Percentiles rank a stretch among this genome's conserved stretches.
Evolutionary conservation across 2,888 invertebrate genomes (phyloP).

Genomic region (Himalopsyche tibetana): DNA sequence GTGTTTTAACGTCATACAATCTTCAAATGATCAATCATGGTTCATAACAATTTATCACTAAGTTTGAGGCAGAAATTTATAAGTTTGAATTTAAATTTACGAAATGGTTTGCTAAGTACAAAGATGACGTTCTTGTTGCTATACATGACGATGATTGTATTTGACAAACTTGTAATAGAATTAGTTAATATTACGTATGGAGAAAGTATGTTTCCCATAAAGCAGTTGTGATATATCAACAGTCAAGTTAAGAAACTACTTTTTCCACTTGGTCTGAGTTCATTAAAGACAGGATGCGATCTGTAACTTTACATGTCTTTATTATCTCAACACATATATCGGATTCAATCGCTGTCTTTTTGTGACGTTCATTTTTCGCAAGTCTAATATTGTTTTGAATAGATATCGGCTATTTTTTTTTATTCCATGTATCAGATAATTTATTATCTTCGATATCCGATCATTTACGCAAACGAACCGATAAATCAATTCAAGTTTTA

Average conservation of each 20-base stretch:
- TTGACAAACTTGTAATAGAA: background rate
- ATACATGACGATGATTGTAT: background rate
- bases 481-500: slow-evolving; percentile 32
- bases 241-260: background rate
- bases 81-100: no score
- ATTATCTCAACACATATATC: slow-evolving; percentile 18
- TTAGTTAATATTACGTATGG: slow-evolving; percentile 17
- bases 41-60: no score
- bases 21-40: no score
- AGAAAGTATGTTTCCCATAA: slow-evolving; percentile 53
- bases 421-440: background rate
- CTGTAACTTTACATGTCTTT: background rate
- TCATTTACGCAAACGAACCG: slow-evolving; percentile 20
- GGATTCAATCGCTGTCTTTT: background rate
- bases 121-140: background rate
- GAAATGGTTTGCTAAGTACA: background rate
- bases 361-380: background rate
- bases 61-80: no score
- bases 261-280: background rate
- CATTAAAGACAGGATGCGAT: slow-evolving; percentile 52
- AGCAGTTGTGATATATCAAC: slow-evolving; percentile 12
- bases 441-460: background rate
- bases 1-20: no score
- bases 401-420: background rate
- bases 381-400: background rate